A percentile compares a stretch with the other conserved stretches of the same genome.
These are phyloP conservation scores for Buphagus erythrorhynchus DNA, from an alignment of 2,797 vertebrate species.

Conservation along the genomic window DNA sequence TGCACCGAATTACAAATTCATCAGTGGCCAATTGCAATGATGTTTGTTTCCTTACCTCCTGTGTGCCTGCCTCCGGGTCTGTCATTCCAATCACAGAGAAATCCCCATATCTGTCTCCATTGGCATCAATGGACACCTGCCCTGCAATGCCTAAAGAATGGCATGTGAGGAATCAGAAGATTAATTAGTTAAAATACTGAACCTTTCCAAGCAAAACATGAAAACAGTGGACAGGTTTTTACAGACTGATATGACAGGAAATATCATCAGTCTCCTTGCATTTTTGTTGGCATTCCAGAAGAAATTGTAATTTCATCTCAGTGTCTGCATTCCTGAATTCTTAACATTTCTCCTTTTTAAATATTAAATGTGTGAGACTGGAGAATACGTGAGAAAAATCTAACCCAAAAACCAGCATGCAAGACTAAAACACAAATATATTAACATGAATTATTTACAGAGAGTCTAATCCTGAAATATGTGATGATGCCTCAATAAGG, in stretches of 20 bases:
- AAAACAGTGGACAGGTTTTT: constrained; percentile 77
- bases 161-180: constrained; percentile 75
- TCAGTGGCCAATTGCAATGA: neutral
- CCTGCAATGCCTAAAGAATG: constrained; percentile 90
- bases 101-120: constrained; percentile 93
- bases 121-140: constrained; percentile 93
- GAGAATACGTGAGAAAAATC: constrained; percentile 19
- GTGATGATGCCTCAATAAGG: neutral
- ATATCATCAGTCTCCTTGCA: constrained; percentile 80
- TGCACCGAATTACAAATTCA: neutral
- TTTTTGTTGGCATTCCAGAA: constrained; percentile 83
- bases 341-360: constrained; percentile 84
- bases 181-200: constrained; percentile 75
- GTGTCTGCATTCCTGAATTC: constrained; percentile 87
- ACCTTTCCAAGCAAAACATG: constrained; percentile 79
- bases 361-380: constrained; percentile 77
- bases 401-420: constrained; percentile 13
- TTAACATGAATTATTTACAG: neutral
- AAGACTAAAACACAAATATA: neutral
- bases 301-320: constrained; percentile 84
- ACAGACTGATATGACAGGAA: constrained; percentile 81
- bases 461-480: neutral
- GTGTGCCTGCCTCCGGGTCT: constrained; percentile 85
- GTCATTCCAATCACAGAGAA: constrained; percentile 97
- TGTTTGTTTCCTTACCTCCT: constrained; percentile 84